Evolutionary conservation across 2,888 invertebrate genomes (phyloP).

Genomic region (Caenorhabditis macrosperma): DNA sequence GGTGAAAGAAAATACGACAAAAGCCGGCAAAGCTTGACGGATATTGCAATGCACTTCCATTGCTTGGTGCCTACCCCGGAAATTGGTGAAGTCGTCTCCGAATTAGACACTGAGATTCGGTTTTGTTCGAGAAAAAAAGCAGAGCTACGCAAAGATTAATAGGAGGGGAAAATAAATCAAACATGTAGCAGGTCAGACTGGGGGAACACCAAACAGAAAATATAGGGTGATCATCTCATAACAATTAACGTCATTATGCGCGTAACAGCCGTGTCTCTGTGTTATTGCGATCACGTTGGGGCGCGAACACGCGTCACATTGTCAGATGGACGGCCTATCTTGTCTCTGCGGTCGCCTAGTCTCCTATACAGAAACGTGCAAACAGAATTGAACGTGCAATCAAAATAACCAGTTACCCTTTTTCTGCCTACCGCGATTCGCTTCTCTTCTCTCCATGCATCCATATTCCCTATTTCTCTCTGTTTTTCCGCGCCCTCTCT

Average conservation of each 20-base stretch:
- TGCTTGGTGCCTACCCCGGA: background rate
- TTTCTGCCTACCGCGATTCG: conserved; percentile 8
- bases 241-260: conserved; percentile 45
- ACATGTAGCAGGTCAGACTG: background rate
- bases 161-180: background rate
- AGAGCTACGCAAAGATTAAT: background rate
- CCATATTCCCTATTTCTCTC: conserved; percentile 9
- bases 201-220: conserved; percentile 1
- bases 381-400: conserved; percentile 45
- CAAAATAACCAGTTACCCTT: conserved; percentile 54
- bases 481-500: conserved; percentile 6
- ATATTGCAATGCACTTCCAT: conserved; percentile 29
- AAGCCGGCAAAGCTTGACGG: conserved; percentile 20
- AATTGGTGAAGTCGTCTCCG: too few species aligned
- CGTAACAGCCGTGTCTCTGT: conserved; percentile 21
- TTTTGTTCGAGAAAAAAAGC: too few species aligned
- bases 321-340: conserved; percentile 20
- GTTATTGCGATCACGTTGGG: conserved; percentile 25
- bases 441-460: background rate
- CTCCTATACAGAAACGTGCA: conserved; percentile 24
- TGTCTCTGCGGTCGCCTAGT: conserved; percentile 7
- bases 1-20: conserved; percentile 50
- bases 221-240: conserved; percentile 25
- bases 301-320: conserved; percentile 1
- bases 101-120: too few species aligned